Evolutionary conservation across 2,797 vertebrate genomes (phyloP), one percentile per base, ranked within the genome.

Genomic region (Triplophysa yarkandensis): DNA sequence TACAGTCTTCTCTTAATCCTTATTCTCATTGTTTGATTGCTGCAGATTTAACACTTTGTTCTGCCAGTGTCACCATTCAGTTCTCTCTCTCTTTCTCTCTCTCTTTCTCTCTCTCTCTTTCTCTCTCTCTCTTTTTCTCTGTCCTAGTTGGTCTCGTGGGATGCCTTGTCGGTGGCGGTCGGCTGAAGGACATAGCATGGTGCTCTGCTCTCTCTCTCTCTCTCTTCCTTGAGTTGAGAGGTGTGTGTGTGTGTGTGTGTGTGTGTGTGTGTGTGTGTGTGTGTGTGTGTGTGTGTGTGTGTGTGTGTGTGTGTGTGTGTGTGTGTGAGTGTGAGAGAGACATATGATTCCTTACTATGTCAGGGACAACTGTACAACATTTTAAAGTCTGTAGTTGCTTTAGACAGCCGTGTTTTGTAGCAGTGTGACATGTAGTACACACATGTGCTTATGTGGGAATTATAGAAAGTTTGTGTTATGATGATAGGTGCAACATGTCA

Each of bases 151-250:
- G 62, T 84, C 71, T 79, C 80, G 82, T 67, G 75, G 75, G 79
- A 77, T 55, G 71, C 69, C 74, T 30, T 58, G 66, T 66, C 19
- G 34, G 52, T 30, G 9, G 3, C 73, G 58, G 32, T 83, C 76
- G 83, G 78, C 78, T 86, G 61, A 70, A 89, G 84, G 87, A 85
- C 85, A 0, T 48, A 43, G 50, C 39, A 60, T 71, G 81, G 72
- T 41, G 52, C 34, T 73, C 55, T 55, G 52, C 68, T 60, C 73
- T 58, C 46, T 60, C 9, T 69, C 63, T 44, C n/a, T n/a, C n/a
- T 25, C n/a, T 41, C 44, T 23, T 62, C 6, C 55, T 48, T 14
- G 19, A 52, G 34, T 77, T 27, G 55, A 46, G 27, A 55, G 25
- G 16, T 43, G 6, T 7, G 28, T 77, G 28, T 79, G 63, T 70